phyloP scores from a whole-genome alignment of 2,113 vertebrate species.

The Chaetura pelagica region DNA sequence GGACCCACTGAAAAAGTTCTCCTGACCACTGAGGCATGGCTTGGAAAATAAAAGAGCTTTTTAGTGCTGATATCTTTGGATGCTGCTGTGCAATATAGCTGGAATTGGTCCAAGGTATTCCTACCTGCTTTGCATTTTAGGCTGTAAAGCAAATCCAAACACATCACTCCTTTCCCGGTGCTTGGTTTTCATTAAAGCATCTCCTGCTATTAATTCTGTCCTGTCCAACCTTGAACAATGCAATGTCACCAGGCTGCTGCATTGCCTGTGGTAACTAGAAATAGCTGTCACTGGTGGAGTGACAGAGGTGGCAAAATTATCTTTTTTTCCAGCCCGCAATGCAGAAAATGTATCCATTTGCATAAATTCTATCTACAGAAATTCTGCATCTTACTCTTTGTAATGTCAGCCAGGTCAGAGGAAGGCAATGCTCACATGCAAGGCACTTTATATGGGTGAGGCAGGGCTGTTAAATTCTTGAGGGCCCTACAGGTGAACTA shows the following conservation, averaged over 20 bases:
- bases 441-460: not conserved
- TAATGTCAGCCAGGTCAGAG: not conserved
- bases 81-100: not conserved
- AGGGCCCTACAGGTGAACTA: accelerated
- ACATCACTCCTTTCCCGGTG: not conserved
- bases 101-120: not conserved
- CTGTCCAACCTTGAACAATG: not conserved
- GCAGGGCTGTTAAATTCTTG: not conserved
- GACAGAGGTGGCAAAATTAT: not conserved
- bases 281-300: not conserved
- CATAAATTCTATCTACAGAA: not conserved
- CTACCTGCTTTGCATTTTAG: slow-evolving; percentile 44
- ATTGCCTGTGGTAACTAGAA: not conserved
- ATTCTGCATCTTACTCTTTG: not conserved
- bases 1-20: slow-evolving; percentile 16
- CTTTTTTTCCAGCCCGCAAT: not conserved
- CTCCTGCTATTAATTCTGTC: slow-evolving; percentile 3
- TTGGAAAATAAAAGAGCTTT: slow-evolving; percentile 1
- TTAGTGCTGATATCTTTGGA: slow-evolving; percentile 38
- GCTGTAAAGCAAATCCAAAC: slow-evolving; percentile 19
- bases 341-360: not conserved
- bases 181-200: not conserved
- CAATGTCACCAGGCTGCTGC: not conserved
- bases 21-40: slow-evolving; percentile 36
- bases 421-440: not conserved